Evolutionary conservation across 2,113 vertebrate species (phyloP), one percentile per base, ranked within the genome.

Genomic region (Archilochus colubris): DNA sequence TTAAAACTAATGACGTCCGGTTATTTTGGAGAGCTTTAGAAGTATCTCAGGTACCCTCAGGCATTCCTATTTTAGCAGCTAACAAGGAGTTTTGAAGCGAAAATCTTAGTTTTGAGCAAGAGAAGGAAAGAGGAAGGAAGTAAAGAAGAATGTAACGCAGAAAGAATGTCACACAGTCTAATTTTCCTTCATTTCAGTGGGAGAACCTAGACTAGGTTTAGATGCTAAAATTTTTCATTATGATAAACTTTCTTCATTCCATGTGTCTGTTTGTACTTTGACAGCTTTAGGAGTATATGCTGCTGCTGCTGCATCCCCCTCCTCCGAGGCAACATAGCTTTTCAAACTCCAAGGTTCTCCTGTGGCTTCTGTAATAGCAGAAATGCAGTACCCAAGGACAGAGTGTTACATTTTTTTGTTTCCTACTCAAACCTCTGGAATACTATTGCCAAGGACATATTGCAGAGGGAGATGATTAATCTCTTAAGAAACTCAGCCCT

Each of bases 331-430:
- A 46, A 4, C 1, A 3, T 51, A 43, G 20, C 25, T 82, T 89
- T 55, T 61, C 64, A 58, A 67, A 33, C 33, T 44, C 46, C 14
- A 9, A 5, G 17, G 30, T 84, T 88, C 66, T 91, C n/a, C 20
- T 0, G 0, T 25, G 44, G 75, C 38, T 6, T 0, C 69, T 66
- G 33, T n/a, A 75, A 57, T 21, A 79, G 33, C 5, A 1, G 54
- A 64, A 91, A 46, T 51, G 11, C 51, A 36, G 15, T 72, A 62
- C 10, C 8, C 1, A 0, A 57, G 43, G 33, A 14, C 33, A 12
- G 50, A 5, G 9, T 43, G 19, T 20, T 30, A 30, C 6, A 8
- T 61, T 61, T 2, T 50, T 40, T 59, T 40, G 30, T 62, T 93
- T 89, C 75, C 25, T 58, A 73, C 63, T 55, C 57, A 75, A 79